A percentile compares a stretch with the other conserved stretches of the same genome.
Conservation (phyloP, 2,888 invertebrate genomes). For the Watsonalla cultraria region DNA sequence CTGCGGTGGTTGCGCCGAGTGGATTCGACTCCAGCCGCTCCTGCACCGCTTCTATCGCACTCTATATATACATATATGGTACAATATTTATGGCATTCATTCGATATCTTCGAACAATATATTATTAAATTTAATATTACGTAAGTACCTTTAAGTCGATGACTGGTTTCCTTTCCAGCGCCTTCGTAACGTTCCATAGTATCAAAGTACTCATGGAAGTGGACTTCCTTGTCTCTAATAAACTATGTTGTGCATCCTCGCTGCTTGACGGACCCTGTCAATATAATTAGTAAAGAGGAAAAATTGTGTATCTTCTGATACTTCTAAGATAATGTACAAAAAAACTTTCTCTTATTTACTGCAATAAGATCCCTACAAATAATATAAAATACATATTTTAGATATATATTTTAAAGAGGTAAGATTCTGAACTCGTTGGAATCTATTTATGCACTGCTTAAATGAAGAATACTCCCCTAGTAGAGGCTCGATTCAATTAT, state of each 20-base stretch:
- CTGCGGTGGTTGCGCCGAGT: constrained; percentile 21
- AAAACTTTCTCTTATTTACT: too few relatives aligned
- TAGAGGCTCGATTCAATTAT: too few relatives aligned
- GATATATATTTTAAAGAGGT: too few relatives aligned
- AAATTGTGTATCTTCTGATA: too few relatives aligned
- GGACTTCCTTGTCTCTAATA: constrained; percentile 4
- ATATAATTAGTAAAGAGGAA: not conserved
- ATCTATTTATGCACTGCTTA: too few relatives aligned
- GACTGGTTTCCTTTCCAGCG: constrained; percentile 44
- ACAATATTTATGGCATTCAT: constrained; percentile 4
- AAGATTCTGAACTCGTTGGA: too few relatives aligned
- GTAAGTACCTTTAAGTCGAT: constrained; percentile 50
- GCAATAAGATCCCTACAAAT: too few relatives aligned
- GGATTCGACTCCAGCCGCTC: constrained; percentile 31
- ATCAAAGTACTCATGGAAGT: constrained; percentile 53
- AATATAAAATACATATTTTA: too few relatives aligned
- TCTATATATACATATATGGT: constrained; percentile 20
- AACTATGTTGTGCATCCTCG: not conserved
- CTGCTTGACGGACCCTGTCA: not conserved
- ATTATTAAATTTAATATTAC: not conserved
- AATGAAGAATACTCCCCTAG: too few relatives aligned
- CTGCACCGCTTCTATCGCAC: constrained; percentile 33
- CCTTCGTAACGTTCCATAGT: constrained; percentile 63
- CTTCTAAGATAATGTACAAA: too few relatives aligned
- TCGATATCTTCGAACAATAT: not conserved